Conservation (phyloP, 2,797 vertebrate genomes). For the Ambastaia sidthimunki region DNA sequence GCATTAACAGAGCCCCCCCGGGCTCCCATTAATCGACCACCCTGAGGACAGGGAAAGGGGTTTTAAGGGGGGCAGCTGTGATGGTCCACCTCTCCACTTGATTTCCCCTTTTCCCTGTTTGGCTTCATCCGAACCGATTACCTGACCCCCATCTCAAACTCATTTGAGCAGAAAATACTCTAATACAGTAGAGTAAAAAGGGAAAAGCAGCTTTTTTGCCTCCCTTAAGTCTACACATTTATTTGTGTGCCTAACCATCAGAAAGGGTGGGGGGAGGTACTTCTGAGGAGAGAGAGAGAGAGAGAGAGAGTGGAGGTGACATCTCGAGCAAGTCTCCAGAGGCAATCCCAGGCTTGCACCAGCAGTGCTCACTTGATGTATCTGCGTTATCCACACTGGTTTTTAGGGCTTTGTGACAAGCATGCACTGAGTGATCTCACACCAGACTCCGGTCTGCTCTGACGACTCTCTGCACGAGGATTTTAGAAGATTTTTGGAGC, state of each 20-base stretch:
- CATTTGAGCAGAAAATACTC: constrained; percentile 91
- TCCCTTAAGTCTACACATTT: constrained; percentile 56
- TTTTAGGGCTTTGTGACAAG: constrained; percentile 67
- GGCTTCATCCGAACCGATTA: constrained; percentile 81
- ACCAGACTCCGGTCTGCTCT: constrained; percentile 60
- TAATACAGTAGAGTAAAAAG: constrained; percentile 80
- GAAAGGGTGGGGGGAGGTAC: constrained; percentile 55
- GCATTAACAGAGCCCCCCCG: constrained; percentile 86
- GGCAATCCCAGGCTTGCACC: constrained; percentile 75
- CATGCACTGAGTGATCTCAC: constrained; percentile 66
- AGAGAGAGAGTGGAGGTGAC: constrained; percentile 73
- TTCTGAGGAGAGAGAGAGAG: constrained; percentile 46
- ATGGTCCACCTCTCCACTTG: constrained; percentile 7
- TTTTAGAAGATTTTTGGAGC: constrained; percentile 59
- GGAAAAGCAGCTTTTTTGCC: constrained; percentile 15
- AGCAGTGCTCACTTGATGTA: constrained; percentile 72
- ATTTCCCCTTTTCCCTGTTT: constrained; percentile 55
- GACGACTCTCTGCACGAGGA: constrained; percentile 67
- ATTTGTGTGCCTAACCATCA: constrained; percentile 54
- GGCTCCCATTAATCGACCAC: constrained; percentile 82
- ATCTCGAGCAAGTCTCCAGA: constrained; percentile 75
- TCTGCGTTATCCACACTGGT: constrained; percentile 67
- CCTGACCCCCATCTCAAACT: constrained; percentile 84
- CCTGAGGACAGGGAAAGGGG: constrained; percentile 64
- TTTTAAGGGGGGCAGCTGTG: constrained; percentile 58